phyloP scores from a whole-genome alignment of 1,140 invertebrate species.

The Temnothorax curvispinosus region DNA sequence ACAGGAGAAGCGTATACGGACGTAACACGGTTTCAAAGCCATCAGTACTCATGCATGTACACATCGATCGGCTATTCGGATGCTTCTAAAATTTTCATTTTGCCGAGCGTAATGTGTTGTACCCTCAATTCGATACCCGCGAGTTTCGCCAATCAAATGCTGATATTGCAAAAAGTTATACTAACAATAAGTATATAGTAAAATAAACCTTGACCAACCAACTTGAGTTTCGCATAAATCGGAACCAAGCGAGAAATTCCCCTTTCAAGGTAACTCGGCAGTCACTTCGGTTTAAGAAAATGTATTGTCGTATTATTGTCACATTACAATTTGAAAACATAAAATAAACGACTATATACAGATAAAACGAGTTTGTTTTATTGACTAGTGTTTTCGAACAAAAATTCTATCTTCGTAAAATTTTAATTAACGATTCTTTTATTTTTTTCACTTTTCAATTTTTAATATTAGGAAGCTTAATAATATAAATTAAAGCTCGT shows the following conservation, averaged over 20 bases:
- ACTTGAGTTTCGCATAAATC: neutral
- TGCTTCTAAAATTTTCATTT: constrained; percentile 17
- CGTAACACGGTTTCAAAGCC: constrained; percentile 45
- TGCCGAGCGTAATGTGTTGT: neutral
- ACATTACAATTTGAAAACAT: neutral
- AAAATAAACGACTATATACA: neutral
- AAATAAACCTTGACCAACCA: neutral
- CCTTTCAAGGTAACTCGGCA: neutral
- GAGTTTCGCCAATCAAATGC: neutral
- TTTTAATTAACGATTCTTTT: neutral
- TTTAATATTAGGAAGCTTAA: neutral
- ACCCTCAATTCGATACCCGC: neutral
- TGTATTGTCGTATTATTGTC: neutral
- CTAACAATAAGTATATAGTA: neutral
- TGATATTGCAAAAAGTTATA: neutral
- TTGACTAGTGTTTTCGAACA: neutral
- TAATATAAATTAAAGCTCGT: neutral
- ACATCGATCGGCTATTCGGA: constrained; percentile 1
- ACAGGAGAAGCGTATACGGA: constrained; percentile 9
- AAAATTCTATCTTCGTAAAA: neutral
- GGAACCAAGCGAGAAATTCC: neutral
- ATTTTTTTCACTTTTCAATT: neutral
- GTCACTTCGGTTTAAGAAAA: neutral
- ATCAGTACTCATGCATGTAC: neutral
- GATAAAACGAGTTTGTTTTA: neutral